phyloP scores from a whole-genome alignment of 1,140 invertebrate species.

The Aphaenogaster floridana region DNA sequence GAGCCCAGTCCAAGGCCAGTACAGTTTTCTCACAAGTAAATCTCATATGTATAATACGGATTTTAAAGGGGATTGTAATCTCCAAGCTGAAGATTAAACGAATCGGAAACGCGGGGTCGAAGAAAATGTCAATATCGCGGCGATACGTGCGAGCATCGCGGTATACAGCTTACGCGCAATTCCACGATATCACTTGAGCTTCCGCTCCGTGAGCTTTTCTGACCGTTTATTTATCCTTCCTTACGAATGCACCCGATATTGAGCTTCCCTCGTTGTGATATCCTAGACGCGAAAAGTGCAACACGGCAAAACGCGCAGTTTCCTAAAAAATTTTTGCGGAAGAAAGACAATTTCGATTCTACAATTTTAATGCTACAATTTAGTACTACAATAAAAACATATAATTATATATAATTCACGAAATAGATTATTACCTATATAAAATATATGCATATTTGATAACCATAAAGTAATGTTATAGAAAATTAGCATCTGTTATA shows the following conservation, averaged over 20 bases:
- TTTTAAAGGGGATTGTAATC: conserved; percentile 39
- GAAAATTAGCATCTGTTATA: neutral
- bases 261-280: neutral
- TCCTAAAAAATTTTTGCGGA: neutral
- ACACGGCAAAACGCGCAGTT: neutral
- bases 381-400: neutral
- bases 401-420: neutral
- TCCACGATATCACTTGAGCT: neutral
- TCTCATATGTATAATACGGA: neutral
- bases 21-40: neutral
- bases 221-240: conserved; percentile 9
- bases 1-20: neutral
- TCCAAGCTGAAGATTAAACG: conserved; percentile 22
- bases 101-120: conserved; percentile 34
- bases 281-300: neutral
- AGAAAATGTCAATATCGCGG: conserved; percentile 38
- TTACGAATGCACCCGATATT: neutral
- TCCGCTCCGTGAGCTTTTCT: conserved; percentile 3
- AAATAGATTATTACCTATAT: neutral
- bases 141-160: neutral
- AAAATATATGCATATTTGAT: neutral
- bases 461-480: neutral
- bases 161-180: conserved; percentile 3
- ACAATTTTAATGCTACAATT: neutral
- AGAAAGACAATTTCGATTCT: neutral